Evolutionary conservation across 2,113 vertebrate species (phyloP).

Genomic region (Phrynosoma blainvillii): DNA sequence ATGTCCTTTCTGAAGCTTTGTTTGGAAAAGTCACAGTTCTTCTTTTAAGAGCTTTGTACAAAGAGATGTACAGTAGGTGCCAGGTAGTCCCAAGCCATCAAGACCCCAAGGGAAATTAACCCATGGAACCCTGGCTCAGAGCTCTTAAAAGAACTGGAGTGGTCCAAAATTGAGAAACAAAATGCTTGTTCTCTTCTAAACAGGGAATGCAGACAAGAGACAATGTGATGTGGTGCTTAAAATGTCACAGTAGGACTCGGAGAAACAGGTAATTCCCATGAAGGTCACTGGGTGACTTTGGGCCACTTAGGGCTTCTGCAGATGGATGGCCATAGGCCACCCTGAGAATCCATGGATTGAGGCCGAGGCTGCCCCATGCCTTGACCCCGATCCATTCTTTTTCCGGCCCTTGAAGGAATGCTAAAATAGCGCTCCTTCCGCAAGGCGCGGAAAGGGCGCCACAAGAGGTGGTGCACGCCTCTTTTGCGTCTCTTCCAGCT

Average conservation of each 20-base stretch:
- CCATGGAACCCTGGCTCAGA: not conserved
- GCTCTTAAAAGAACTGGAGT: not conserved
- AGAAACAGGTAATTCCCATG: not conserved
- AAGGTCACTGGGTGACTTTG: not conserved
- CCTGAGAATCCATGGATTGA: too few relatives aligned
- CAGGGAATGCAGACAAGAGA: not conserved
- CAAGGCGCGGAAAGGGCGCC: too few relatives aligned
- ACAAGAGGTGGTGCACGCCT: too few relatives aligned
- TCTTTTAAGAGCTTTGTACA: not conserved
- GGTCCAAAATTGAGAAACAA: not conserved
- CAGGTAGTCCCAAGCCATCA: not conserved
- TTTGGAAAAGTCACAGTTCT: conserved; percentile 1
- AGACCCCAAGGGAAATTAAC: not conserved
- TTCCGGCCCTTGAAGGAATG: too few relatives aligned
- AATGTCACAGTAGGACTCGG: not conserved
- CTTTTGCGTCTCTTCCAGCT: too few relatives aligned
- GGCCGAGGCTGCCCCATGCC: too few relatives aligned
- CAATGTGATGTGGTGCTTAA: not conserved
- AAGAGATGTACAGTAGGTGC: not conserved
- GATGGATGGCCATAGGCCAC: too few relatives aligned
- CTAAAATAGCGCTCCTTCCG: too few relatives aligned
- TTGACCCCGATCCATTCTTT: too few relatives aligned
- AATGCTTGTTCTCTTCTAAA: not conserved
- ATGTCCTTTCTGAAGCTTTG: conserved; percentile 15
- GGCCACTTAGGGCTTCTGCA: too few relatives aligned